These are phyloP conservation scores for Craniophora ligustri DNA, from an alignment of 2,888 invertebrate species.

Conservation along the genomic window DNA sequence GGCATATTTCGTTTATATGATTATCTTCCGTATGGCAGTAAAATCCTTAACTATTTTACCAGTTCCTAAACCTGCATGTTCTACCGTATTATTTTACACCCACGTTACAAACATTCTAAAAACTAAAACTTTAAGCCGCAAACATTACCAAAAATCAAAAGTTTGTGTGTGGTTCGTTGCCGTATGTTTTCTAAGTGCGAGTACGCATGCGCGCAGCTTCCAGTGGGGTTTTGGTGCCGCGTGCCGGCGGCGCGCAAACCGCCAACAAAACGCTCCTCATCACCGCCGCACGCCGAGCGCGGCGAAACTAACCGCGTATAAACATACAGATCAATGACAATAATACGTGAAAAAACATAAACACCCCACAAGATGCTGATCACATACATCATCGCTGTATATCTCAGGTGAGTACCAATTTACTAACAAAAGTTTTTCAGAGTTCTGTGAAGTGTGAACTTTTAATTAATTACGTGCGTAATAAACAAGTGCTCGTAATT, in stretches of 20 bases:
- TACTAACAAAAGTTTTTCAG: constrained; percentile 20
- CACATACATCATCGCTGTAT: constrained; percentile 12
- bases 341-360: constrained; percentile 17
- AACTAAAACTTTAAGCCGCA: constrained; percentile 15
- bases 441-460: constrained; percentile 17
- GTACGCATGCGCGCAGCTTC: constrained; percentile 68
- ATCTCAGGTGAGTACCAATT: constrained; percentile 38
- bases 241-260: constrained; percentile 58
- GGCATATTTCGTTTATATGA: neutral
- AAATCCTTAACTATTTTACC: neutral
- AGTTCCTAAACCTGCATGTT: neutral
- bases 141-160: constrained; percentile 30
- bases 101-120: neutral
- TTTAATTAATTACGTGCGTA: neutral
- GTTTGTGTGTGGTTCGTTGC: constrained; percentile 46
- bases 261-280: constrained; percentile 65
- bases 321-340: constrained; percentile 37
- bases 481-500: neutral
- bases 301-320: constrained; percentile 56
- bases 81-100: neutral
- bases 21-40: neutral
- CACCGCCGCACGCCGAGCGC: constrained; percentile 61
- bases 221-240: constrained; percentile 51
- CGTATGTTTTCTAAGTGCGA: constrained; percentile 28
- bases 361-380: constrained; percentile 32